Evolutionary conservation across 2,888 invertebrate species (phyloP).

Genomic region (Lithophane socia): DNA sequence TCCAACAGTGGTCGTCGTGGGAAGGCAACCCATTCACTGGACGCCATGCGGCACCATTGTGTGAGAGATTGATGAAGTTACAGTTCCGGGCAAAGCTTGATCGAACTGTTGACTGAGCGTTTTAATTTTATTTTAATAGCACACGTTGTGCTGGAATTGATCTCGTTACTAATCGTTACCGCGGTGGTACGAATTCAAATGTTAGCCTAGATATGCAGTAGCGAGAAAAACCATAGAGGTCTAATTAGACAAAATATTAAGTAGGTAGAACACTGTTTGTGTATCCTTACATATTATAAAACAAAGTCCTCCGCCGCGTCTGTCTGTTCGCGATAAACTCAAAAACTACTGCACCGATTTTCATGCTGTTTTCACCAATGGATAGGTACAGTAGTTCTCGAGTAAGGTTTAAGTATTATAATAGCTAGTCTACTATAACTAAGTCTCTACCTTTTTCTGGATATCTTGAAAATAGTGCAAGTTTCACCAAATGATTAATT

Average conservation of each 20-base stretch:
- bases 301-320: too few relatives aligned
- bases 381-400: too few relatives aligned
- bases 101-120: not conserved
- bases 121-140: slow-evolving; percentile 27
- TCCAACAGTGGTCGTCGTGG: slow-evolving; percentile 51
- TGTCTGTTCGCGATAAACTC: too few relatives aligned
- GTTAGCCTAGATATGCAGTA: not conserved
- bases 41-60: slow-evolving; percentile 28
- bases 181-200: not conserved
- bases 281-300: too few relatives aligned
- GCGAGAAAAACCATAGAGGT: too few relatives aligned
- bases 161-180: not conserved
- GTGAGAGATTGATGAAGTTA: slow-evolving; percentile 53
- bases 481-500: not conserved
- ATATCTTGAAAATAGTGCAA: not conserved
- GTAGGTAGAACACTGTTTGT: not conserved
- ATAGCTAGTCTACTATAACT: too few relatives aligned
- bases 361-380: too few relatives aligned
- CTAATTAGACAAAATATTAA: not conserved
- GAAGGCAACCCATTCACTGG: slow-evolving; percentile 46
- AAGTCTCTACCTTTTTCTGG: not conserved
- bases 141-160: not conserved
- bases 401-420: too few relatives aligned
- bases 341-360: too few relatives aligned
- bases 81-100: slow-evolving; percentile 40